Conservation (phyloP, 2,113 vertebrate species). For the Myrmecophaga tridactyla region DNA sequence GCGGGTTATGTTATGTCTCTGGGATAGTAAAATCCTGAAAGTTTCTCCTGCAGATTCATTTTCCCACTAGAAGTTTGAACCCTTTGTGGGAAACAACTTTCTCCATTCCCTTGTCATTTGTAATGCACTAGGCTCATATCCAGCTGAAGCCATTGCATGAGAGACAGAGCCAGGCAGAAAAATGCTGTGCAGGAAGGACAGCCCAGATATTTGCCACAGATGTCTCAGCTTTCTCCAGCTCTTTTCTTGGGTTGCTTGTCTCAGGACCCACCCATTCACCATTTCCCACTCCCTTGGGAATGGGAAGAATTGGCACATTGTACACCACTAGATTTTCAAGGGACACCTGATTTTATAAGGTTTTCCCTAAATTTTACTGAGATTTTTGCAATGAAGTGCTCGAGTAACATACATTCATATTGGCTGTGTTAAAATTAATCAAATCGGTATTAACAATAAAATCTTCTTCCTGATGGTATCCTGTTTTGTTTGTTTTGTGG, state of each 20-base stretch:
- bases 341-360: background rate
- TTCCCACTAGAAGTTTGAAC: slow-evolving; percentile 43
- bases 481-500: background rate
- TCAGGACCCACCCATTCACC: slow-evolving; percentile 7
- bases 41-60: slow-evolving; percentile 19
- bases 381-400: background rate
- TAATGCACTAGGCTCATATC: slow-evolving; percentile 41
- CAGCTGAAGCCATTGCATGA: slow-evolving; percentile 48
- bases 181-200: slow-evolving; percentile 55
- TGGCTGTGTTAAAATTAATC: background rate
- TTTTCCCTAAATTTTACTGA: background rate
- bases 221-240: slow-evolving; percentile 53
- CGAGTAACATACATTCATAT: background rate
- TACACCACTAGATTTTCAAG: background rate
- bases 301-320: background rate
- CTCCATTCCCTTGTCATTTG: slow-evolving; percentile 32
- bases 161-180: slow-evolving; percentile 55
- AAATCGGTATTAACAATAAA: background rate
- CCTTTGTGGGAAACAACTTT: slow-evolving; percentile 33
- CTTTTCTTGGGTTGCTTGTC: slow-evolving; percentile 30
- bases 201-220: slow-evolving; percentile 60
- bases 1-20: background rate
- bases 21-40: background rate
- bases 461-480: background rate
- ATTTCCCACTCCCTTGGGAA: background rate